Evolutionary conservation across 1,140 invertebrate genomes (phyloP), one percentile per base, ranked within the genome.

Genomic region (Pomacea maculata): DNA sequence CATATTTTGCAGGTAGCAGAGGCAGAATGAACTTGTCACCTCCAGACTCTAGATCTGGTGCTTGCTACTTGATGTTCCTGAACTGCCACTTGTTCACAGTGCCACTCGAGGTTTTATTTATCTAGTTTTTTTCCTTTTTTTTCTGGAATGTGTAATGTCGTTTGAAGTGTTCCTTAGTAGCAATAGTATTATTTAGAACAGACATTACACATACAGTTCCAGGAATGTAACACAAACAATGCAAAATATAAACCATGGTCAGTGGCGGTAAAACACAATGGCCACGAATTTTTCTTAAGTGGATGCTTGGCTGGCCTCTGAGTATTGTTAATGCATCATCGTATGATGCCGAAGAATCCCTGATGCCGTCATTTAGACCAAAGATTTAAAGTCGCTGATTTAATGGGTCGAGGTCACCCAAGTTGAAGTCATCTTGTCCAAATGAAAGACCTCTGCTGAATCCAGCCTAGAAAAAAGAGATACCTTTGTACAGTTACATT

Each of bases 381-480:
- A 77, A 45, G 34, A 65, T 78, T 79, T 63, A 82, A 34, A 67
- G 75, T 64, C 79, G 82, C 57, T 86, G 84, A 79, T 90, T 90
- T 80, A 96, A 91, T 68, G 95, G 96, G 93, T 96, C 96, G 85
- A 96, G 92, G 90, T 95, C 95, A 89, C 96, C 95, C 84, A 97
- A 88, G n/a, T 95, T 95, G 88, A 96, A 96, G 91, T 96, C 95
- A 88, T 96, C 95, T 82, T 95, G 95, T 67, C 95, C 94, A 87
- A 95, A 95, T 14, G 94, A 94, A 61, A 96, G 92, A 72, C 95
- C 95, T 92, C 95, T 93, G 91, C 95, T 96, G 90, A 96, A 96
- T 78, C 95, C 95, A 92, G 95, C 94, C 95, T 96, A 92, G 70
- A 93, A 93, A 88, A 75, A 78, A 78, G 6, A 81, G 83, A 29